phyloP scores from a whole-genome alignment of 1,140 invertebrate genomes.

The Drosophila subpulchrella region DNA sequence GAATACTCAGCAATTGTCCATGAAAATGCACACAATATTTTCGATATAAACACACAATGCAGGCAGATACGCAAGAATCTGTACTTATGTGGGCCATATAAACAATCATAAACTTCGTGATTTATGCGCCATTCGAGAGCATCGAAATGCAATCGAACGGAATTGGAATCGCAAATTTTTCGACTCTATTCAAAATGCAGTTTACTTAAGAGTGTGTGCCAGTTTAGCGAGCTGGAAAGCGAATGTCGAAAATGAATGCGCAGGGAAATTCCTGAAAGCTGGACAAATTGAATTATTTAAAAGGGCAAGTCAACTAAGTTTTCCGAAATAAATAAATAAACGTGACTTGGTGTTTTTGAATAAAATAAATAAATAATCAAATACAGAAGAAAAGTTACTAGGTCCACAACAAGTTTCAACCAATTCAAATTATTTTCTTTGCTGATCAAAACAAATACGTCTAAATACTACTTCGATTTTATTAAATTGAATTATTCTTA shows the following conservation, averaged over 20 bases:
- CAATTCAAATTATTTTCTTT: no score
- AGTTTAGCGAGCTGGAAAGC: constrained; percentile 7
- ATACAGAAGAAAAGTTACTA: no score
- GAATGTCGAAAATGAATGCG: background rate
- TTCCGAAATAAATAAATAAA: background rate
- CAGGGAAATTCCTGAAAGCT: background rate
- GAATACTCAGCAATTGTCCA: constrained; percentile 55
- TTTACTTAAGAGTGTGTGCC: constrained; percentile 18
- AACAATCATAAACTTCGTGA: constrained; percentile 54
- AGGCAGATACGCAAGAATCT: constrained; percentile 19
- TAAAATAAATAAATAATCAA: background rate
- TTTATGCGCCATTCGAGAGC: constrained; percentile 38
- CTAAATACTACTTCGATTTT: no score
- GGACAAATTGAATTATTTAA: background rate
- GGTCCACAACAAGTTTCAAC: no score
- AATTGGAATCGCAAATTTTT: constrained; percentile 33
- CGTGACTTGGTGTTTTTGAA: background rate
- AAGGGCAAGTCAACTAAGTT: background rate
- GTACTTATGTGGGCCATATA: constrained; percentile 31
- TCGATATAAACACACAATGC: constrained; percentile 23
- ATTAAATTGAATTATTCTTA: no score
- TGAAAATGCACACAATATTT: constrained; percentile 42
- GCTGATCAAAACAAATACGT: no score
- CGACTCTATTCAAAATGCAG: constrained; percentile 21
- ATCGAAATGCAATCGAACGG: constrained; percentile 45